These are phyloP conservation scores for Drosophila lacertosa DNA, from an alignment of 1,140 invertebrate genomes.

Conservation along the genomic window DNA sequence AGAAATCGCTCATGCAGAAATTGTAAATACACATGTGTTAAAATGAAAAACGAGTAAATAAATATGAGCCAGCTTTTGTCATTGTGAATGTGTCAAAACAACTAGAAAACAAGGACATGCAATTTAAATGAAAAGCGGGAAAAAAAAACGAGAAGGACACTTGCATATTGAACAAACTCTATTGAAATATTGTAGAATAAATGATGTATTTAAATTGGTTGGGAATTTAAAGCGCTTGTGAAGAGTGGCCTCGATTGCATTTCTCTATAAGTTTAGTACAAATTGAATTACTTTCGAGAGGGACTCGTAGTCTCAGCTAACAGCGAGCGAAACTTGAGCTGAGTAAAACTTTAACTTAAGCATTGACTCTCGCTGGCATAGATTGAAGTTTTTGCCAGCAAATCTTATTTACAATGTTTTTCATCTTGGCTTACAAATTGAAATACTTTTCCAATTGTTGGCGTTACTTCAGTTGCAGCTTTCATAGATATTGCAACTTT, in stretches of 20 bases:
- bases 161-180: neutral
- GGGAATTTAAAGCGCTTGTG: constrained; percentile 5
- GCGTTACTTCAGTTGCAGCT: neutral
- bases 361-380: neutral
- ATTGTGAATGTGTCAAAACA: constrained; percentile 34
- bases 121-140: neutral
- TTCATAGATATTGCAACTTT: constrained; percentile 29
- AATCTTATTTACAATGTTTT: constrained; percentile 50
- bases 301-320: neutral
- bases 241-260: constrained; percentile 1
- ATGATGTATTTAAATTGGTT: constrained; percentile 18
- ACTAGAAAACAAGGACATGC: neutral
- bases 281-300: constrained; percentile 18
- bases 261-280: constrained; percentile 1
- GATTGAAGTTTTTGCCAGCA: constrained; percentile 34
- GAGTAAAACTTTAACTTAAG: constrained; percentile 5
- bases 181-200: constrained; percentile 5
- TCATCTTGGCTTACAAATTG: constrained; percentile 55
- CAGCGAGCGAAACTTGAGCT: neutral
- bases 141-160: neutral
- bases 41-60: no score
- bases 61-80: neutral
- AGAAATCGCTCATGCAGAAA: constrained; percentile 1
- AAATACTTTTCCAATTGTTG: constrained; percentile 69
- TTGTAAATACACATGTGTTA: constrained; percentile 3